Percentiles rank a stretch among this genome's conserved stretches.
Conservation (phyloP, 2,797 vertebrate species). For the Cygnus olor region DNA sequence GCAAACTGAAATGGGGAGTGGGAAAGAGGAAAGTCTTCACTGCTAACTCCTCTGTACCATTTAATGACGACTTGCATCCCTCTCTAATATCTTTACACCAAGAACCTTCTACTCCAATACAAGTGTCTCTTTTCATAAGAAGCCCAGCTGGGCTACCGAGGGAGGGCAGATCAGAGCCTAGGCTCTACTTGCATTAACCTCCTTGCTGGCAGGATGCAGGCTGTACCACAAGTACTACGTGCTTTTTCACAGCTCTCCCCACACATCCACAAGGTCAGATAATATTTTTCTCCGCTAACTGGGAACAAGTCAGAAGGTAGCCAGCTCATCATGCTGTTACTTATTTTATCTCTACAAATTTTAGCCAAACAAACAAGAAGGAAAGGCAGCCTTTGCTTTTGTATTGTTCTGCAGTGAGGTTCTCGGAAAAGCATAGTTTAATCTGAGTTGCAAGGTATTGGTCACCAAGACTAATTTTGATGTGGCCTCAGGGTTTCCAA, state of each 20-base stretch:
- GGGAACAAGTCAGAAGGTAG: neutral
- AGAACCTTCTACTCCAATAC: neutral
- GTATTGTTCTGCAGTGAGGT: neutral
- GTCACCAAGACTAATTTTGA: conserved; percentile 37
- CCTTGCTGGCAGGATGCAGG: neutral
- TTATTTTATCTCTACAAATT: neutral
- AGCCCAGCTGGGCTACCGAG: neutral
- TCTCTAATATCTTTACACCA: neutral
- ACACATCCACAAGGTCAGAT: neutral
- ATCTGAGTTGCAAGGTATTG: neutral
- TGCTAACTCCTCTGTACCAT: conserved; percentile 17
- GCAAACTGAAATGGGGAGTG: conserved; percentile 39
- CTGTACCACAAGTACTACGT: neutral
- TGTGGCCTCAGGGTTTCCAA: conserved; percentile 23
- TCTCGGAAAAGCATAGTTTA: conserved; percentile 15
- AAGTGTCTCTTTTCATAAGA: neutral
- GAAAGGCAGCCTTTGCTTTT: neutral
- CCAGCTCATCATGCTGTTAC: neutral
- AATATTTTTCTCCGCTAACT: conserved; percentile 6
- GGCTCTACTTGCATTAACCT: neutral
- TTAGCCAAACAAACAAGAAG: neutral
- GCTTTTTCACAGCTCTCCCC: neutral
- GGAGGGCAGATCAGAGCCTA: neutral
- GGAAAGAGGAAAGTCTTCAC: conserved; percentile 47
- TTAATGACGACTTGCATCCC: conserved; percentile 7